These are phyloP conservation scores for Anguilla japonica DNA, from an alignment of 2,113 vertebrate species.

Conservation along the genomic window DNA sequence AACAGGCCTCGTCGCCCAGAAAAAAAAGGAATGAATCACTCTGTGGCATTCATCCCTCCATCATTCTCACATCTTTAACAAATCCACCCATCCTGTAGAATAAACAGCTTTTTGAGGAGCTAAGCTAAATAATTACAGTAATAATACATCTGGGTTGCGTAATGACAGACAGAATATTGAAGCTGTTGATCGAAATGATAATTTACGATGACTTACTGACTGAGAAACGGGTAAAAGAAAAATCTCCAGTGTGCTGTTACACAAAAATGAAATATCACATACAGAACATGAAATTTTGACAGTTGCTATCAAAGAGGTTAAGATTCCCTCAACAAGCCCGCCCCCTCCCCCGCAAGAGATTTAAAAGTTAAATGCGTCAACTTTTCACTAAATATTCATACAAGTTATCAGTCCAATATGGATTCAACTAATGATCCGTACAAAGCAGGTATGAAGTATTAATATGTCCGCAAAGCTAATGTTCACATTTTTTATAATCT, in stretches of 20 bases:
- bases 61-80: conserved; percentile 62
- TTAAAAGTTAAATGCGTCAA: not conserved
- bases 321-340: not conserved
- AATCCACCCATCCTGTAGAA: conserved; percentile 57
- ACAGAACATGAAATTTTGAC: conserved; percentile 61
- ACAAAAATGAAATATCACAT: conserved; percentile 47
- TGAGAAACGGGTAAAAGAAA: conserved; percentile 11
- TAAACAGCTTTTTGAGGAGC: conserved; percentile 58
- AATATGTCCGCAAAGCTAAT: not conserved
- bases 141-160: conserved; percentile 53
- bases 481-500: not conserved
- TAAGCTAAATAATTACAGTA: conserved; percentile 64
- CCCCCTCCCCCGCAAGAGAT: too few species aligned
- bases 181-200: conserved; percentile 53
- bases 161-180: conserved; percentile 57
- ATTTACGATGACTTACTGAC: conserved; percentile 47
- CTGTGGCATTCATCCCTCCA: conserved; percentile 38
- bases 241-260: conserved; percentile 46
- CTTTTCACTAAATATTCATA: not conserved
- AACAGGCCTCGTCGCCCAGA: conserved; percentile 29
- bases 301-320: conserved; percentile 51
- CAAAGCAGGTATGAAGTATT: not conserved
- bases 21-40: conserved; percentile 27
- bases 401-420: not conserved
- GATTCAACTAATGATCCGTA: not conserved